Base-by-base conservation (phyloP, 2,888 invertebrate species). In the Papilio elwesi region DNA sequence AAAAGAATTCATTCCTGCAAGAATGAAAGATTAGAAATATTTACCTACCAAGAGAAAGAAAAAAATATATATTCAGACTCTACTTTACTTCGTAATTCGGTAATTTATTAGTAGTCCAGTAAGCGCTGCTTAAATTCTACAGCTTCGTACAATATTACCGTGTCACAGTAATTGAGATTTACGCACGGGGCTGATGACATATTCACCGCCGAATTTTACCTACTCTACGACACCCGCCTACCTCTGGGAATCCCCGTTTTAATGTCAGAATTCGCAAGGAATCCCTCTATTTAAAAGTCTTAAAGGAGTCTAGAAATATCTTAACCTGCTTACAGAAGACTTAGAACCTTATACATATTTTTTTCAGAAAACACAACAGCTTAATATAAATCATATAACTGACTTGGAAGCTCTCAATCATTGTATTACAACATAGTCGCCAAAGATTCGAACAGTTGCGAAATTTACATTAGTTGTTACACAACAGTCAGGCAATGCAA, bases 131-230 rank as follows among this genome's bases (percentile, higher is more conserved):
- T 48, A 55, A 55, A n/a, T 48, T 68, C 51, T 15, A 48, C 43
- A 52, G 71, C 59, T 64, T 48, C 67, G 48, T 68, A 63, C 53
- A 68, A 62, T 68, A 71, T 72, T 68, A 72, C 38, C 63, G 12
- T 68, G 63, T 68, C 68, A 68, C 36, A 53, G 55, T 72, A 68
- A 72, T 72, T 68, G 68, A 68, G 68, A 72, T 68, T 68, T 68
- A 72, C 72, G 68, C 36, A 36, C 51, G 12, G 55, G n/a, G 15
- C 68, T 68, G 72, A 64, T 72, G 68, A 55, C 55, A 72, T 53
- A 72, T 72, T 72, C 68, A 72, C 47, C 43, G 52, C 47, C 55
- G 36, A 47, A 62, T 43, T 49, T 15, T 49, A 47, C 62, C 47
- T 51, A 12, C 63, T 59, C 57, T 26, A 9, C 43, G 36, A 15